Evolutionary conservation across 2,888 invertebrate species (phyloP).

Genomic region (Argynnis bischoffii): DNA sequence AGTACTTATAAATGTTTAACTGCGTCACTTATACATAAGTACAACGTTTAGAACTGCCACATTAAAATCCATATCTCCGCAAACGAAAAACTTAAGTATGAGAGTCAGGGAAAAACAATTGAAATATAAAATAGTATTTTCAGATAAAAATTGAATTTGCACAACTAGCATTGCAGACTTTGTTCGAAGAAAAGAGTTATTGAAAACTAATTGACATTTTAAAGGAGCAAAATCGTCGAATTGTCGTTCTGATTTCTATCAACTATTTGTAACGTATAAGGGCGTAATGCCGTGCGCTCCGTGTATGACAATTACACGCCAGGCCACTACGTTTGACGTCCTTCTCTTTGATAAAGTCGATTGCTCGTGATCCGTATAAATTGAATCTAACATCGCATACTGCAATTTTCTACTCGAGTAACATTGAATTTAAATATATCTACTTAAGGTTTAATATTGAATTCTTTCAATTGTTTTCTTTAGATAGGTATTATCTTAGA

Average conservation of each 20-base stretch:
- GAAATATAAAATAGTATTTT: background rate
- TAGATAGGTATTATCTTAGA: background rate
- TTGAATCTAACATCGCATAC: slow-evolving; percentile 36
- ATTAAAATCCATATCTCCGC: too few relatives aligned
- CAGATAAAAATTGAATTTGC: too few relatives aligned
- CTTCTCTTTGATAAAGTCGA: slow-evolving; percentile 36
- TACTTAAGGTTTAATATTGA: background rate
- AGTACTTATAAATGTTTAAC: too few relatives aligned
- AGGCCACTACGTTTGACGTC: slow-evolving; percentile 28
- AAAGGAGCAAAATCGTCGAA: slow-evolving; percentile 2
- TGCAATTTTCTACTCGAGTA: slow-evolving; percentile 26
- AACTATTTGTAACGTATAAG: slow-evolving; percentile 1
- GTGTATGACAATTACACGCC: slow-evolving; percentile 31
- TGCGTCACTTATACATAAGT: too few relatives aligned
- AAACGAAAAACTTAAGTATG: too few relatives aligned
- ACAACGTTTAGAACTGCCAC: too few relatives aligned
- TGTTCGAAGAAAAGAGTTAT: background rate
- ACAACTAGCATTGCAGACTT: background rate
- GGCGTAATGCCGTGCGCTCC: slow-evolving; percentile 16
- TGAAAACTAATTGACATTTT: background rate
- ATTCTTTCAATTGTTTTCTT: background rate
- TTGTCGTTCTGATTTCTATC: background rate
- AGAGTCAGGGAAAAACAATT: background rate
- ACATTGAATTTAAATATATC: slow-evolving; percentile 17
- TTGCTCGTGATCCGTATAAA: slow-evolving; percentile 37